Evolutionary conservation across 2,797 vertebrate species (phyloP).

Genomic region (Phyllotis vaccarum): DNA sequence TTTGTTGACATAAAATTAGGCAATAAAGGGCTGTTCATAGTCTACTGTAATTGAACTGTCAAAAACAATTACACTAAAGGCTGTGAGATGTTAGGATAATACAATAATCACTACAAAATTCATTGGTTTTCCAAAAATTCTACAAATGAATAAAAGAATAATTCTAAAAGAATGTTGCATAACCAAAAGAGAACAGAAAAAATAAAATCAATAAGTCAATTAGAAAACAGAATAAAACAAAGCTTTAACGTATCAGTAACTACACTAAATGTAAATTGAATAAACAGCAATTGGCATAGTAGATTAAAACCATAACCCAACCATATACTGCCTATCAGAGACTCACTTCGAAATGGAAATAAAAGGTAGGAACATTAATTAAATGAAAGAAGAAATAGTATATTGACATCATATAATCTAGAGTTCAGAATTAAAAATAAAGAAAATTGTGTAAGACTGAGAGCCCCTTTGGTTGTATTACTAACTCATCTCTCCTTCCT

Average conservation of each 20-base stretch:
- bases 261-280: conserved; percentile 15
- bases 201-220: neutral
- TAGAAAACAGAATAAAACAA: neutral
- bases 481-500: neutral
- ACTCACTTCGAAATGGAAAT: conserved; percentile 11
- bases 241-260: neutral
- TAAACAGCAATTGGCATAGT: neutral
- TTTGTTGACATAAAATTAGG: neutral
- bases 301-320: neutral
- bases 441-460: too few species aligned
- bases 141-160: neutral
- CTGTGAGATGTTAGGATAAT: neutral
- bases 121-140: neutral
- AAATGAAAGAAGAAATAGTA: neutral
- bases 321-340: neutral
- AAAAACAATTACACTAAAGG: neutral
- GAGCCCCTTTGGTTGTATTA: neutral
- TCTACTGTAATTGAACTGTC: neutral
- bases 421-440: conserved; percentile 14
- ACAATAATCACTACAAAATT: neutral
- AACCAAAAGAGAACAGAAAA: neutral
- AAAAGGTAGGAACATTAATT: neutral
- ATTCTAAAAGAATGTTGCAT: conserved; percentile 16
- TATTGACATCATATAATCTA: neutral
- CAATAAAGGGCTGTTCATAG: neutral